Conservation (phyloP, 2,888 invertebrate species). For the Dorcus hopei region DNA sequence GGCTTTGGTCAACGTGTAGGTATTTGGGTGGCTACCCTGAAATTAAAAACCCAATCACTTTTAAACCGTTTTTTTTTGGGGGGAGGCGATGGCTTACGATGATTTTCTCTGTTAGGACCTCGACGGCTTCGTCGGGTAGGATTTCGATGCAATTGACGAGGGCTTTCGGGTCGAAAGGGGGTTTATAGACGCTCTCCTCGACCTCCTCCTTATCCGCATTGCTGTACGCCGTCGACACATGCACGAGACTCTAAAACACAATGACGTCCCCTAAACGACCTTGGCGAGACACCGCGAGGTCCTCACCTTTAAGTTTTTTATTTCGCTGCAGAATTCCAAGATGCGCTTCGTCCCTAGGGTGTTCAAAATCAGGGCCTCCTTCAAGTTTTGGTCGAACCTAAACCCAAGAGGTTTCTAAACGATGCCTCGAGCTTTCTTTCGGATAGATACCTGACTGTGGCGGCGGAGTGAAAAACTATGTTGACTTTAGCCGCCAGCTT, state of each 20-base stretch:
- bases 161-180: constrained; percentile 60
- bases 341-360: constrained; percentile 84
- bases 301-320: constrained; percentile 70
- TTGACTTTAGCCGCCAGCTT: constrained; percentile 67
- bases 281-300: neutral
- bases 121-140: constrained; percentile 60
- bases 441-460: constrained; percentile 69
- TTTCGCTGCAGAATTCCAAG: constrained; percentile 76
- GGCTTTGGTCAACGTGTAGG: constrained; percentile 93
- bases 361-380: constrained; percentile 83
- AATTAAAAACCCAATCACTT: neutral
- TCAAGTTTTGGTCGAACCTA: constrained; percentile 84
- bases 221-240: constrained; percentile 95
- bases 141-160: constrained; percentile 61
- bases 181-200: constrained; percentile 80
- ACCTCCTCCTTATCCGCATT: constrained; percentile 83
- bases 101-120: constrained; percentile 56
- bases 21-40: constrained; percentile 81
- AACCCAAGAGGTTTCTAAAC: constrained; percentile 10
- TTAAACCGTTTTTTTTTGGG: neutral
- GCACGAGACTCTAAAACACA: constrained; percentile 66
- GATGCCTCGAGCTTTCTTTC: too few species aligned
- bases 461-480: constrained; percentile 92
- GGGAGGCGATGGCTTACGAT: constrained; percentile 48
- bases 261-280: neutral